phyloP scores from a whole-genome alignment of 2,888 invertebrate genomes.

The Aspidapion aeneum region DNA sequence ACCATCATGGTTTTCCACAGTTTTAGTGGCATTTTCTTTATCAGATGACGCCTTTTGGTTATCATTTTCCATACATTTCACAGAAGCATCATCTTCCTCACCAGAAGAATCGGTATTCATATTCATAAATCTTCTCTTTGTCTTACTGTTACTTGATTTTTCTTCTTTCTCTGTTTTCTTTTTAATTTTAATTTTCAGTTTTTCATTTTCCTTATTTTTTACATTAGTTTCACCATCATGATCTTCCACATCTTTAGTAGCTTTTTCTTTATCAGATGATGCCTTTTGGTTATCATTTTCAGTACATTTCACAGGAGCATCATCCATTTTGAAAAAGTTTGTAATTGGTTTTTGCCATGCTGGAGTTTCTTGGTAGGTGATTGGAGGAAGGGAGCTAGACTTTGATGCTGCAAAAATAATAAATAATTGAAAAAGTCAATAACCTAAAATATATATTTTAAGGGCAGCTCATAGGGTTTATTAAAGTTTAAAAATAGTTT shows the following conservation, averaged over 20 bases:
- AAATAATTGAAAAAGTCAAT: neutral
- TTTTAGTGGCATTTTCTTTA: neutral
- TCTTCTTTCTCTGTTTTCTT: slow-evolving; percentile 9
- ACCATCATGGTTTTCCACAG: too few species aligned
- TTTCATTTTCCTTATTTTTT: neutral
- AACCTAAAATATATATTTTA: neutral
- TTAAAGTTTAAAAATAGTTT: too few species aligned
- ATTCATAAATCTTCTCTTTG: slow-evolving; percentile 4
- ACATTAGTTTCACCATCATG: neutral
- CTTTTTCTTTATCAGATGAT: neutral
- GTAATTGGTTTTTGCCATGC: slow-evolving; percentile 30
- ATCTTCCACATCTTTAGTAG: neutral
- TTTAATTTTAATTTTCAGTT: neutral
- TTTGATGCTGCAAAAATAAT: slow-evolving; percentile 12
- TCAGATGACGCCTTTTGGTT: neutral
- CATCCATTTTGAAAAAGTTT: slow-evolving; percentile 23
- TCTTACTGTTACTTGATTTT: slow-evolving; percentile 5
- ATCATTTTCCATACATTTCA: neutral
- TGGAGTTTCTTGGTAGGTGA: slow-evolving; percentile 25
- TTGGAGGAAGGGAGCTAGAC: slow-evolving; percentile 22
- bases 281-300: neutral
- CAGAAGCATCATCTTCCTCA: neutral
- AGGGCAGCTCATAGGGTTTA: too few species aligned
- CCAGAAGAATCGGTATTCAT: slow-evolving; percentile 3
- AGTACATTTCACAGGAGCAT: neutral